Percentiles rank a stretch among this genome's conserved stretches.
These are phyloP conservation scores for Ailurus styani DNA, from an alignment of 2,113 vertebrate species.

Conservation along the genomic window DNA sequence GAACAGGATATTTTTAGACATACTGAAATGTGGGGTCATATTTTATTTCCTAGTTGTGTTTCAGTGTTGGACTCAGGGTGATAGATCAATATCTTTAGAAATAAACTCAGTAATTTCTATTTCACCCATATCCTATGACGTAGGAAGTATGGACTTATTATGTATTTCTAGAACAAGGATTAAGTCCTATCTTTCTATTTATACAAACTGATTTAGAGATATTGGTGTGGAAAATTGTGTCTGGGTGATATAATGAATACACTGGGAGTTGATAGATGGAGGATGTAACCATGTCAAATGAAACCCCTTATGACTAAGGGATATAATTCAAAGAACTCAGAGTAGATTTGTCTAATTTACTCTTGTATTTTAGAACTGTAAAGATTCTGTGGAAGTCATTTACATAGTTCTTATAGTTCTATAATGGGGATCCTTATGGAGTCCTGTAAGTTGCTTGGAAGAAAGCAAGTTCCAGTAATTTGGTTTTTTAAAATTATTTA, in stretches of 20 bases:
- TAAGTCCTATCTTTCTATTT: background rate
- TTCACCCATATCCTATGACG: background rate
- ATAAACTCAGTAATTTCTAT: background rate
- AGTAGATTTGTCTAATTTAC: background rate
- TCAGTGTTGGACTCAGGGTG: background rate
- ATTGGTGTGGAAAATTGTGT: background rate
- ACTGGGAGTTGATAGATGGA: background rate
- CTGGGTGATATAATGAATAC: background rate
- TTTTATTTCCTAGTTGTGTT: background rate
- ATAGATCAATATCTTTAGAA: background rate
- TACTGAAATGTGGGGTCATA: background rate
- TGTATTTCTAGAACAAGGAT: background rate
- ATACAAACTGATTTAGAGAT: background rate
- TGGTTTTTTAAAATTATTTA: background rate
- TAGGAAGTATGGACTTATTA: background rate
- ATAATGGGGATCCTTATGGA: background rate
- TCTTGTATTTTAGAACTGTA: background rate
- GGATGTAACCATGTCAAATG: background rate
- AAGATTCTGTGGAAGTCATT: background rate
- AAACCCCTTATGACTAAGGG: background rate
- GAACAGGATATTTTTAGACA: background rate
- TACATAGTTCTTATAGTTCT: background rate
- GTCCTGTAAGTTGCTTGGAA: background rate
- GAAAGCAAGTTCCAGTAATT: background rate
- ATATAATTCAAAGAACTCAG: background rate